Evolutionary conservation across 2,113 vertebrate species (phyloP).

Genomic region (Arizona elegans): DNA sequence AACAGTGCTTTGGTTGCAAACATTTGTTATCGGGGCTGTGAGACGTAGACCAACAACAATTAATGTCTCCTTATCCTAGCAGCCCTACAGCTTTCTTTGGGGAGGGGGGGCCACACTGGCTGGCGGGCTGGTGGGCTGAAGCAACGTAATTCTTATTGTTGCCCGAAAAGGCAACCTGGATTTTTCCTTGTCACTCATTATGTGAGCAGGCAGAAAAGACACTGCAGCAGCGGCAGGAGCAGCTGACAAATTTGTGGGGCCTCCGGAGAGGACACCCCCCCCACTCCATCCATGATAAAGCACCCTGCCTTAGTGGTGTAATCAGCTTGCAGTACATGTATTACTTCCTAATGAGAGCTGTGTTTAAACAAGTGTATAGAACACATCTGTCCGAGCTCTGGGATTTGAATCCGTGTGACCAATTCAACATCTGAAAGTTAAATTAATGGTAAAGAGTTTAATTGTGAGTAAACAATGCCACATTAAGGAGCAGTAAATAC

Average conservation of each 20-base stretch:
- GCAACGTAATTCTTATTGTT: slow-evolving; percentile 66
- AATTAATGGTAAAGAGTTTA: slow-evolving; percentile 76
- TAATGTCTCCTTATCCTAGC: slow-evolving; percentile 67
- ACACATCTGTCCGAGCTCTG: slow-evolving; percentile 69
- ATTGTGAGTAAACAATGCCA: slow-evolving; percentile 78
- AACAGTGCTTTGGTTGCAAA: slow-evolving; percentile 71
- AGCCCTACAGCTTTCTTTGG: slow-evolving; percentile 60
- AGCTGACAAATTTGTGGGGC: slow-evolving; percentile 58
- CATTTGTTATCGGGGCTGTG: slow-evolving; percentile 80
- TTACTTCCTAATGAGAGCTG: slow-evolving; percentile 65
- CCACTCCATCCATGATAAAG: slow-evolving; percentile 62
- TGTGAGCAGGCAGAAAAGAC: slow-evolving; percentile 30
- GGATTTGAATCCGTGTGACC: slow-evolving; percentile 65
- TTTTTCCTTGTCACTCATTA: slow-evolving; percentile 72
- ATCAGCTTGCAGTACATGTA: slow-evolving; percentile 70
- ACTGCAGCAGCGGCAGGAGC: slow-evolving; percentile 35
- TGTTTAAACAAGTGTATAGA: slow-evolving; percentile 72
- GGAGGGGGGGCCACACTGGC: slow-evolving; percentile 5
- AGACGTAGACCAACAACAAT: slow-evolving; percentile 81
- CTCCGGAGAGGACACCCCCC: slow-evolving; percentile 49
- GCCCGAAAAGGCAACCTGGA: slow-evolving; percentile 50
- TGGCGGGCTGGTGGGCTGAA: not conserved
- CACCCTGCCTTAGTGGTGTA: slow-evolving; percentile 67
- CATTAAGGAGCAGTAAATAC: slow-evolving; percentile 73
- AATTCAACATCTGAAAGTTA: slow-evolving; percentile 67